Conservation (phyloP, 2,797 vertebrate species). For the Chloroceryle inda region DNA sequence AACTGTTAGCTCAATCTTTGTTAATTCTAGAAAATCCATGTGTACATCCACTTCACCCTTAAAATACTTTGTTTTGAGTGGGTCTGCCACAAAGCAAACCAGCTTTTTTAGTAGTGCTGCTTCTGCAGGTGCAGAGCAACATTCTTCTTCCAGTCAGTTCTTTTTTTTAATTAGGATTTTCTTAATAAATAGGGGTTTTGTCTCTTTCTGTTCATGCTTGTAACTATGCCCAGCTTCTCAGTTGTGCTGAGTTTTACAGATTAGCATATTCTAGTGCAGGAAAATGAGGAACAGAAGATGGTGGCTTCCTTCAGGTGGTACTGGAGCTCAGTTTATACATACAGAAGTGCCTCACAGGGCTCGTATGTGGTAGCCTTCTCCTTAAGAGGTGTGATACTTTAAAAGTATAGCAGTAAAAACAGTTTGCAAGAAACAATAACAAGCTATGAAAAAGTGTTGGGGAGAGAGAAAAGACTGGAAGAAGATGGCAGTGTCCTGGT, state of each 20-base stretch:
- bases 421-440: background rate
- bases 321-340: fast-evolving
- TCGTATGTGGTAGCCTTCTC: background rate
- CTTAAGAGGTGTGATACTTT: background rate
- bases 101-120: background rate
- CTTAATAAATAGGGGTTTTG: background rate
- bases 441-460: background rate
- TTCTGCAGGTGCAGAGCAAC: background rate
- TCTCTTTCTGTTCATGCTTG: background rate
- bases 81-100: background rate
- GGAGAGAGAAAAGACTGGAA: background rate
- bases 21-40: background rate
- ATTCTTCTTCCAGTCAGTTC: background rate
- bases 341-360: background rate
- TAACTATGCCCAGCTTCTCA: background rate
- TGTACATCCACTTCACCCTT: background rate
- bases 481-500: background rate
- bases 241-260: background rate
- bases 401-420: background rate
- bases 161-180: background rate
- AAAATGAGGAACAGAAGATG: background rate
- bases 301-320: background rate
- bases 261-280: background rate
- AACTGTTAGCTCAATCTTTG: background rate
- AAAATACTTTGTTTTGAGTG: background rate